A percentile compares a stretch with the other conserved stretches of the same genome.
Conservation (phyloP, 1,140 invertebrate genomes). For the Phymorhynchus buccinoides region DNA sequence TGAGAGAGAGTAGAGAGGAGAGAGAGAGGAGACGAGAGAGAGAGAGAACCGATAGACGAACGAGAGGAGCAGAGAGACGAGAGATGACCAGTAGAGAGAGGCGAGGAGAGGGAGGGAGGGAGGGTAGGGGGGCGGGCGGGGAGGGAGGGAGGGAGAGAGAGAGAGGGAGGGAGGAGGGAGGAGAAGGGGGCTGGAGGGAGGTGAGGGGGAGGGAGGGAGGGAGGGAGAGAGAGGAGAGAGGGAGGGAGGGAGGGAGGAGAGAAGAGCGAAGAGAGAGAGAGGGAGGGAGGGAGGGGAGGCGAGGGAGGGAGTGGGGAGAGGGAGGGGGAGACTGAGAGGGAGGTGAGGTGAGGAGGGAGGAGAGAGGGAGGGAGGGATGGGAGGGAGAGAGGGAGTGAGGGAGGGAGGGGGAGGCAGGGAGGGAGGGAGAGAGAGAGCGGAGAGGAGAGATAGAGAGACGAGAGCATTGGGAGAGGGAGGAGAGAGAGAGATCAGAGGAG, state of each 20-base stretch:
- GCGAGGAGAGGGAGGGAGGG: too few species aligned
- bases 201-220: neutral
- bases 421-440: too few species aligned
- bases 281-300: neutral
- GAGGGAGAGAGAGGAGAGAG: neutral
- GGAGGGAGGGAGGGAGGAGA: neutral
- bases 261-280: neutral
- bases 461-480: too few species aligned
- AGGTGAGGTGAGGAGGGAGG: neutral
- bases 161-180: neutral
- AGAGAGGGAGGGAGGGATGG: too few species aligned
- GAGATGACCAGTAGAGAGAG: too few species aligned
- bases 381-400: too few species aligned
- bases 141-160: neutral
- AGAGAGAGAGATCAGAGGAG: too few species aligned
- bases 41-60: too few species aligned
- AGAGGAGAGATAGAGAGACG: too few species aligned
- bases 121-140: too few species aligned
- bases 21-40: neutral
- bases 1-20: neutral
- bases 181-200: conserved; percentile 20
- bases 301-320: neutral
- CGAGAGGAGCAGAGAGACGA: too few species aligned
- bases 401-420: too few species aligned
- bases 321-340: neutral